phyloP scores from a whole-genome alignment of 2,113 vertebrate genomes.

The Machaerirhynchus nigripectus region DNA sequence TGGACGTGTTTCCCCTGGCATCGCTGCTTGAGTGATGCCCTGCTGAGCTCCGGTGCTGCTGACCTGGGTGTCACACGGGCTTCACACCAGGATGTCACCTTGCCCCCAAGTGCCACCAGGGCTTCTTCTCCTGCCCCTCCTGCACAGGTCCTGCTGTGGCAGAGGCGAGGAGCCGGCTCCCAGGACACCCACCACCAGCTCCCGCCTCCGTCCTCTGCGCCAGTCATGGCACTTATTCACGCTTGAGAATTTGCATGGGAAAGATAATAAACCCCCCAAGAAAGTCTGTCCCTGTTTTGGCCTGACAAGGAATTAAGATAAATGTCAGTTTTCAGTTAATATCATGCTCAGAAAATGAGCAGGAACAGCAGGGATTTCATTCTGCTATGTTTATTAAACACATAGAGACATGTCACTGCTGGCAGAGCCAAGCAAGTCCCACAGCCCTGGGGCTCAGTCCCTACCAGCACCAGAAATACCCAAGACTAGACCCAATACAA shows the following conservation, averaged over 20 bases:
- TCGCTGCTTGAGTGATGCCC: background rate
- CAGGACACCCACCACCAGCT: background rate
- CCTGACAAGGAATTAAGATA: constrained; percentile 11
- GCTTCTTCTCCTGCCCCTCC: rapidly evolving
- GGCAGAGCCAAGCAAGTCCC: background rate
- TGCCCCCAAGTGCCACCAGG: background rate
- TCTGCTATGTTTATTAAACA: constrained; percentile 37
- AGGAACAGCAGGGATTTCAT: background rate
- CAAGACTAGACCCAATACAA: background rate
- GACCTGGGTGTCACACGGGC: background rate
- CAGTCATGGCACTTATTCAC: background rate
- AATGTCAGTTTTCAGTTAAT: constrained; percentile 27
- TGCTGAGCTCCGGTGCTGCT: background rate
- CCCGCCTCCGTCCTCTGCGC: rapidly evolving
- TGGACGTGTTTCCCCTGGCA: background rate
- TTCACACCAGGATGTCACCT: background rate
- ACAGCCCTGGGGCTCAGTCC: background rate
- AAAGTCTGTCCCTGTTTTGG: background rate
- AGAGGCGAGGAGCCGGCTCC: background rate
- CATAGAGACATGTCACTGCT: background rate
- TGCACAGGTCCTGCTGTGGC: rapidly evolving
- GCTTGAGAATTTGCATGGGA: background rate
- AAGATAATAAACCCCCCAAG: background rate
- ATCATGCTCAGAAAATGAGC: background rate
- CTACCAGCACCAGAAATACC: background rate